phyloP scores from a whole-genome alignment of 2,113 vertebrate genomes.

The Lepus timidus region DNA sequence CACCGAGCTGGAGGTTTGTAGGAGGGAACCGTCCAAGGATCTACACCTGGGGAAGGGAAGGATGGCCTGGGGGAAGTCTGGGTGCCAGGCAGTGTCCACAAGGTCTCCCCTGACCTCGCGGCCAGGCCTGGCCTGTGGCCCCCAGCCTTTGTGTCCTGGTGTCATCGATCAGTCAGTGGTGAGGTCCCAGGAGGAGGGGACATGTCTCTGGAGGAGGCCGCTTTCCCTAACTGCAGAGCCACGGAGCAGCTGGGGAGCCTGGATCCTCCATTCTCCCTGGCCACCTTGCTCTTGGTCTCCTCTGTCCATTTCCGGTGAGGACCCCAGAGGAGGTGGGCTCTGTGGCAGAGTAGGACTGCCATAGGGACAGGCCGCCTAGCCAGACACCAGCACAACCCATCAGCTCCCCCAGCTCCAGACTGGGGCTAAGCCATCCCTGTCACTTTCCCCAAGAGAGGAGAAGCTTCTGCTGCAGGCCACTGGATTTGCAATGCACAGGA shows the following conservation, averaged over 20 bases:
- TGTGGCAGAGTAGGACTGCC: background rate
- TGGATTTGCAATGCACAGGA: too few relatives aligned
- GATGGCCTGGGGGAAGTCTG: background rate
- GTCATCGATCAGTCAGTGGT: background rate
- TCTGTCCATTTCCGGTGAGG: background rate
- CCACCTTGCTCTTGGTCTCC: background rate
- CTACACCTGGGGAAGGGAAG: background rate
- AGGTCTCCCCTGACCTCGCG: background rate
- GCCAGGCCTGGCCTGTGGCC: background rate
- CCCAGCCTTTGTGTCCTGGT: background rate
- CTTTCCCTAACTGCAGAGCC: background rate
- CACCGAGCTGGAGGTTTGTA: background rate
- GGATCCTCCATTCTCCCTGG: background rate
- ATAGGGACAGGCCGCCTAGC: background rate
- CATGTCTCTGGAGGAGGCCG: fast-evolving
- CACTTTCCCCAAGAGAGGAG: too few relatives aligned
- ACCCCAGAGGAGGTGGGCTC: background rate
- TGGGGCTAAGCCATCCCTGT: too few relatives aligned
- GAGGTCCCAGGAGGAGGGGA: background rate
- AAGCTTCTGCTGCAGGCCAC: too few relatives aligned
- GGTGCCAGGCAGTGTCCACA: background rate
- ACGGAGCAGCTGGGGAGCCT: too few relatives aligned
- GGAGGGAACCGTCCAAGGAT: too few relatives aligned
- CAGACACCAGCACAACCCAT: fast-evolving
- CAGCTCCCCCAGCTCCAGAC: background rate